These are phyloP conservation scores for Atethmia centrago DNA, from an alignment of 2,888 invertebrate genomes.

Conservation along the genomic window DNA sequence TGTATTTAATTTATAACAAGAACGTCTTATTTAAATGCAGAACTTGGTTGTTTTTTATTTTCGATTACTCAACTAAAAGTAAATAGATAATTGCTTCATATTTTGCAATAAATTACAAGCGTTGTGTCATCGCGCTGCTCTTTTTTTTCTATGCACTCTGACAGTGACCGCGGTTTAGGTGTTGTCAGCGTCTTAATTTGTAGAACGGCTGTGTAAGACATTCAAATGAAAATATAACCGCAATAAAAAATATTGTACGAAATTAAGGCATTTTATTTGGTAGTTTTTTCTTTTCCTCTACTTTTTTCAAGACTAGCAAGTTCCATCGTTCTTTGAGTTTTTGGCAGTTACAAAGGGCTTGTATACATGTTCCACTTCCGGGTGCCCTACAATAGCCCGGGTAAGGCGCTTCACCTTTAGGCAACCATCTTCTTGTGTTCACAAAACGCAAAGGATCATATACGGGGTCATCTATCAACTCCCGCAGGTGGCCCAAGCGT, in stretches of 20 bases:
- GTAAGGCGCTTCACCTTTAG: constrained; percentile 78
- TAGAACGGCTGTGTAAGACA: constrained; percentile 38
- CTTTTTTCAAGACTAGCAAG: not conserved
- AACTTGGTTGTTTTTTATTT: too few species aligned
- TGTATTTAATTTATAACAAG: too few species aligned
- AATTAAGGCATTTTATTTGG: not conserved
- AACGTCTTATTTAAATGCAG: too few species aligned
- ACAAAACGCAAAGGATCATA: constrained; percentile 44
- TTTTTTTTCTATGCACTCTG: too few species aligned
- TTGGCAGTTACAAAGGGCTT: constrained; percentile 81
- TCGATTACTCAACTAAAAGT: too few species aligned
- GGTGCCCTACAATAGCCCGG: constrained; percentile 86
- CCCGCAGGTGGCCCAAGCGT: constrained; percentile 60
- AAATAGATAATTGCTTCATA: too few species aligned
- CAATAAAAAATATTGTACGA: constrained; percentile 42
- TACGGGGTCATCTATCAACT: constrained; percentile 54
- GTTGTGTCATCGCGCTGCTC: too few species aligned
- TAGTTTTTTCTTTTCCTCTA: not conserved
- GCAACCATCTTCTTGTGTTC: constrained; percentile 76
- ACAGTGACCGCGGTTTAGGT: too few species aligned
- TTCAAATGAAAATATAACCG: constrained; percentile 26
- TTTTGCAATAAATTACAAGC: too few species aligned
- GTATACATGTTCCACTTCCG: constrained; percentile 75
- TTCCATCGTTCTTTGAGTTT: constrained; percentile 76
- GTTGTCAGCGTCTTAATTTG: too few species aligned